phyloP scores from a whole-genome alignment of 2,797 vertebrate species.

The Pogoniulus pusillus region DNA sequence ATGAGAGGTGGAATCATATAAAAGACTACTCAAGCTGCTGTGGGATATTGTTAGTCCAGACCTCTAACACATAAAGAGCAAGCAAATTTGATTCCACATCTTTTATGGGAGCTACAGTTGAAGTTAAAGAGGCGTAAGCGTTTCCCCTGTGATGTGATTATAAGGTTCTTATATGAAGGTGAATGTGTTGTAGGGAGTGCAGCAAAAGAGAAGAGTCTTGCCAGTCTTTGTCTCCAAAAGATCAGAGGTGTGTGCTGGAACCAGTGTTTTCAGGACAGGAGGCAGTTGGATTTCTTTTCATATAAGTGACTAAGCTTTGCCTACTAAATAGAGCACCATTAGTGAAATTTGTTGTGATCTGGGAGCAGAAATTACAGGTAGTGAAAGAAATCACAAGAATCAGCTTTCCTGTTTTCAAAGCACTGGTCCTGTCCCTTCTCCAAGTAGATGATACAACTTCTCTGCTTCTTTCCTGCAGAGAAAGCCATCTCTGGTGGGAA shows the following conservation, averaged over 20 bases:
- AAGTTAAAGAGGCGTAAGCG: background rate
- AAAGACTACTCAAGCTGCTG: background rate
- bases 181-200: background rate
- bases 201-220: background rate
- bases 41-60: background rate
- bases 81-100: background rate
- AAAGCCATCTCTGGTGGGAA: background rate
- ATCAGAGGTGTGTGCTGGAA: background rate
- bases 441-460: background rate
- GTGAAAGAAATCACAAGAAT: background rate
- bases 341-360: background rate
- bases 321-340: background rate
- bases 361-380: background rate
- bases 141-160: background rate
- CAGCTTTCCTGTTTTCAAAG: background rate
- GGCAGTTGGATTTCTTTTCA: background rate
- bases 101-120: background rate
- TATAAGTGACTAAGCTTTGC: background rate
- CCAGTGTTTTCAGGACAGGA: background rate
- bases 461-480: background rate
- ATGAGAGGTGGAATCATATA: rapidly evolving
- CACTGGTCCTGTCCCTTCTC: background rate
- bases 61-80: rapidly evolving
- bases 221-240: background rate
- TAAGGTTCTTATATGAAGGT: background rate